phyloP scores from a whole-genome alignment of 2,888 invertebrate species.

The Crossocerus cetratus region DNA sequence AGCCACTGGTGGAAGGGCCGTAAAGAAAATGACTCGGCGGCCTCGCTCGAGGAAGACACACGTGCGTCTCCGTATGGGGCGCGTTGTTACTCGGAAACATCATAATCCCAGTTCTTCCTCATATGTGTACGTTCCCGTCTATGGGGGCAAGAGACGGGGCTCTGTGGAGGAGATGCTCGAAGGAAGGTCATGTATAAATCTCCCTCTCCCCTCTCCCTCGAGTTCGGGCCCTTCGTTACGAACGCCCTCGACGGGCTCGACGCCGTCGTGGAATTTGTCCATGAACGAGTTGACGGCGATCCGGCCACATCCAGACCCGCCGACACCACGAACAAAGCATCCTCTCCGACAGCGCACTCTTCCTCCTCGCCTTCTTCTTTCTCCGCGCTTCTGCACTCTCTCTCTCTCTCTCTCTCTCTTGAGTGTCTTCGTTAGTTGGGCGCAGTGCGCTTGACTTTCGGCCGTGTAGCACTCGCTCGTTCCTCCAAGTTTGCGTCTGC shows the following conservation, averaged over 20 bases:
- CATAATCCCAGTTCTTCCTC: constrained; percentile 62
- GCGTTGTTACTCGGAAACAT: constrained; percentile 68
- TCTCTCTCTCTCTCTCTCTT: no score
- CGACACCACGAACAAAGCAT: neutral
- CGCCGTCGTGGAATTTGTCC: constrained; percentile 54
- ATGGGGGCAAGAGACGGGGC: constrained; percentile 22
- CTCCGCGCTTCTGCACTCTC: no score
- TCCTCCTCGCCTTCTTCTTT: no score
- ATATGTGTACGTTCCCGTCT: constrained; percentile 24
- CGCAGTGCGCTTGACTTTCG: no score
- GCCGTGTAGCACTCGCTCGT: no score
- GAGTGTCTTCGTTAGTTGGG: no score
- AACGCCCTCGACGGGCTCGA: constrained; percentile 38
- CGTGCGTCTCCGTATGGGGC: constrained; percentile 50
- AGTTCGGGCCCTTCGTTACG: constrained; percentile 40
- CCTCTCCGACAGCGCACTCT: no score
- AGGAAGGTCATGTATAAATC: constrained; percentile 56
- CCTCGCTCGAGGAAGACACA: constrained; percentile 17
- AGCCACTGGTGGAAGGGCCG: constrained; percentile 9
- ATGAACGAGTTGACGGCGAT: constrained; percentile 39
- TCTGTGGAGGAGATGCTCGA: no score
- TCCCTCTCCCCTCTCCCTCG: constrained; percentile 9
- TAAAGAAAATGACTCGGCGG: constrained; percentile 27
- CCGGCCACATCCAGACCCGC: constrained; percentile 25
- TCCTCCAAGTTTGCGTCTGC: no score